Evolutionary conservation across 2,113 vertebrate genomes (phyloP).

Genomic region (Nyctibius bracteatus): DNA sequence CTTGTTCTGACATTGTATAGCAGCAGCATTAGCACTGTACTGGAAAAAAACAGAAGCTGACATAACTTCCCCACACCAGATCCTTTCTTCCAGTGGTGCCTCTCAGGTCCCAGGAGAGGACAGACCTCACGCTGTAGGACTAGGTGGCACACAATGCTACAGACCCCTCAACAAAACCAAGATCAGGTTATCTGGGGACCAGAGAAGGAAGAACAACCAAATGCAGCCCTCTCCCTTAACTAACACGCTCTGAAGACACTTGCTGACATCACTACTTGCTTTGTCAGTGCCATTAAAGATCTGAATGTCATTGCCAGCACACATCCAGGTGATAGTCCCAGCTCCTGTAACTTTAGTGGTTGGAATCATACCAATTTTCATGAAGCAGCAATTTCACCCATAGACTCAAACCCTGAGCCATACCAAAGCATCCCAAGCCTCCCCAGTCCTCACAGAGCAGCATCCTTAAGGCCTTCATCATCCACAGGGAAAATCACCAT

Average conservation of each 20-base stretch:
- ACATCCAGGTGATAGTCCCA: background rate
- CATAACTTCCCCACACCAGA: too few relatives aligned
- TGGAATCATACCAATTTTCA: background rate
- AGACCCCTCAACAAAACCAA: background rate
- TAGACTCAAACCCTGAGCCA: background rate
- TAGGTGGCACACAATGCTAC: fast-evolving
- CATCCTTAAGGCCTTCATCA: background rate
- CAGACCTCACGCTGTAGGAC: fast-evolving
- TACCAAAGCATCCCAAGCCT: background rate
- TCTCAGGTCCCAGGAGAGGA: background rate
- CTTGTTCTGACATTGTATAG: background rate
- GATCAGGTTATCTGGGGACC: background rate
- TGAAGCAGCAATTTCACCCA: background rate
- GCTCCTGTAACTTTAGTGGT: background rate
- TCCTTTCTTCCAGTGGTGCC: background rate
- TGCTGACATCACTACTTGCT: background rate
- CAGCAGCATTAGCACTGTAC: too few relatives aligned
- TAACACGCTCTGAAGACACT: background rate
- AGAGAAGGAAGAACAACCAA: background rate
- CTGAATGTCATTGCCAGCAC: background rate
- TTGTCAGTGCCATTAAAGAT: background rate
- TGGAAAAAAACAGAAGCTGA: background rate
- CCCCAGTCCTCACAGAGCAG: background rate
- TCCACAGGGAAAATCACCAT: fast-evolving
- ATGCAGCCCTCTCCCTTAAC: background rate